Conservation (phyloP, 2,113 vertebrate species). For the Gymnorhina tibicen region DNA sequence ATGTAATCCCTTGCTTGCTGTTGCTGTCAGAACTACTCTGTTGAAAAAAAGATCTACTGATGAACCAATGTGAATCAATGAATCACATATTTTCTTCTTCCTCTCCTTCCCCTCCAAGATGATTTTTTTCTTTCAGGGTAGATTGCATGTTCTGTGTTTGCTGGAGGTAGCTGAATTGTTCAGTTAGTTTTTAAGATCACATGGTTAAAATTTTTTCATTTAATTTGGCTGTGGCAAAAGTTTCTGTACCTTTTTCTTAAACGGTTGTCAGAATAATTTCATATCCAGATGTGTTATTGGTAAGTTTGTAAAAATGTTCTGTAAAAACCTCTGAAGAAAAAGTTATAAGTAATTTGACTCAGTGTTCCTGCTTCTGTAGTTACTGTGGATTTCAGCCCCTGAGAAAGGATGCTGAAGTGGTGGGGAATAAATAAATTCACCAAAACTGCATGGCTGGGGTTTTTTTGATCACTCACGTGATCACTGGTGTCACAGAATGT, state of each 20-base stretch:
- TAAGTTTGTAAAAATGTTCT: neutral
- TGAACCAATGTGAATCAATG: neutral
- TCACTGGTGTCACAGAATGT: neutral
- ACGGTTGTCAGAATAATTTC: neutral
- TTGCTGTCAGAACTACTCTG: neutral
- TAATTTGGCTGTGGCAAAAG: neutral
- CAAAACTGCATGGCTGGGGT: neutral
- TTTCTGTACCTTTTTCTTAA: neutral
- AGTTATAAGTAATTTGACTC: neutral
- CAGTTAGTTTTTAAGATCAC: neutral
- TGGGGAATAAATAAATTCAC: neutral
- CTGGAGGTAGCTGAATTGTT: neutral
- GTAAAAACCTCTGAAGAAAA: neutral
- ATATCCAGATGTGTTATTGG: neutral
- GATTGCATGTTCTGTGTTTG: neutral
- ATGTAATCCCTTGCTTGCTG: neutral
- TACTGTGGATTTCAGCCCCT: neutral
- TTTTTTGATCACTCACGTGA: neutral
- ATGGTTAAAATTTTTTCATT: neutral
- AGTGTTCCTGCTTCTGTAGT: neutral
- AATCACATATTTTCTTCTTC: neutral
- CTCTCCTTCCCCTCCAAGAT: rapidly evolving
- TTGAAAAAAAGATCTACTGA: neutral
- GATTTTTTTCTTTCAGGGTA: neutral
- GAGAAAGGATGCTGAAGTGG: neutral